phyloP scores from a whole-genome alignment of 1,140 invertebrate genomes.

The Steinernema khuongi region DNA sequence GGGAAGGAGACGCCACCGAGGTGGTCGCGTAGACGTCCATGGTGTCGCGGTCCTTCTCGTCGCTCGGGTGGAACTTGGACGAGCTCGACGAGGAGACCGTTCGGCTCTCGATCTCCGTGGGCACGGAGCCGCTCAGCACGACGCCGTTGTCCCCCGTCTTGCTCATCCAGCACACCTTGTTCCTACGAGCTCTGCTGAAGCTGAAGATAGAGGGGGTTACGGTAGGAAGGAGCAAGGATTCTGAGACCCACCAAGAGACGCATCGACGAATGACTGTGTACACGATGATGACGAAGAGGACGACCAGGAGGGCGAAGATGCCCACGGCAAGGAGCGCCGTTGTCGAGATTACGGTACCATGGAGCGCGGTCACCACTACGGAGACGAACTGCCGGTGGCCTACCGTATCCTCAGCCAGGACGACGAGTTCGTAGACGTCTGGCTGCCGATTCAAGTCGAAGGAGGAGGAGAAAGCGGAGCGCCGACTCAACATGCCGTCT shows the following conservation, averaged over 20 bases:
- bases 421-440: not conserved
- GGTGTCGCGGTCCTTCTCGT: not conserved
- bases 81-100: not conserved
- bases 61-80: not conserved
- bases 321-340: not conserved
- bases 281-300: not conserved
- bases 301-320: not conserved
- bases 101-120: conserved; percentile 4
- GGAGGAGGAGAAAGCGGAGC: not conserved
- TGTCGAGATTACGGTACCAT: not conserved
- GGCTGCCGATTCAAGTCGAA: not conserved
- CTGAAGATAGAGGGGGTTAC: not conserved
- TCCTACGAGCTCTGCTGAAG: not conserved
- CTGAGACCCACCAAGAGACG: not conserved
- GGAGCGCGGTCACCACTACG: not conserved
- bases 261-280: not conserved
- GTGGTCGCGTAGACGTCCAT: not conserved
- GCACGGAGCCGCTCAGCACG: not conserved
- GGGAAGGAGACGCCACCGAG: not conserved
- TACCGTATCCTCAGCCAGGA: not conserved
- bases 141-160: conserved; percentile 8
- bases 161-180: conserved; percentile 10
- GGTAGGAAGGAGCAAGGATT: not conserved
- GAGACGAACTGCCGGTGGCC: conserved; percentile 4
- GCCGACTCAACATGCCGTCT: not conserved